Percentiles rank a stretch among this genome's conserved stretches.
Conservation (phyloP, 1,140 invertebrate genomes). For the Piezodorus guildinii region DNA sequence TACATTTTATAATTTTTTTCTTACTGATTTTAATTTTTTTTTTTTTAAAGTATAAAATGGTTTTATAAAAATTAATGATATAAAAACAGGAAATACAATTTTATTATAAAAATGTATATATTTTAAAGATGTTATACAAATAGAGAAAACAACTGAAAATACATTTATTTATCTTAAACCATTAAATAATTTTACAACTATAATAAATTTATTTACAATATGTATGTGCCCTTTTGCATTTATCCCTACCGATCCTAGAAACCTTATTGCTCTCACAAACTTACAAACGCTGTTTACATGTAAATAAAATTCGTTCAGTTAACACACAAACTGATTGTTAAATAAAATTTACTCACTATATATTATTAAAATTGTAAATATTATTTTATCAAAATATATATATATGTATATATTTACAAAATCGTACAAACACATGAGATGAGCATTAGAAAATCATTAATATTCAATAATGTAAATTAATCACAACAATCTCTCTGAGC, state of each 20-base stretch:
- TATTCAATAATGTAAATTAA: conserved; percentile 4
- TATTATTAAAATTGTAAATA: conserved; percentile 13
- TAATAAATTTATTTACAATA: conserved; percentile 13
- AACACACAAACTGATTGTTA: conserved; percentile 14
- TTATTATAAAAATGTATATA: conserved; percentile 14
- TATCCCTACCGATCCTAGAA: conserved; percentile 1
- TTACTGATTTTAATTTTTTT: no score
- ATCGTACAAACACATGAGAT: conserved; percentile 13
- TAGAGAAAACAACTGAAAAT: conserved; percentile 15
- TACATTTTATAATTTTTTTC: no score
- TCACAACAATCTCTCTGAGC: background rate
- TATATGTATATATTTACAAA: conserved; percentile 13
- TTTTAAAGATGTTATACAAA: conserved; percentile 13
- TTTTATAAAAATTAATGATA: background rate
- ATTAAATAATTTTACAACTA: conserved; percentile 15
- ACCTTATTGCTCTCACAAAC: conserved; percentile 14
- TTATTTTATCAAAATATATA: conserved; percentile 16
- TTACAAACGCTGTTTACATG: background rate
- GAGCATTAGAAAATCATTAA: conserved; percentile 11
- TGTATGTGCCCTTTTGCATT: conserved; percentile 2
- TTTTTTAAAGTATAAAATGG: no score
- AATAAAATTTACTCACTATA: conserved; percentile 6
- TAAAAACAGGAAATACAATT: background rate
- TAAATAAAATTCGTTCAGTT: conserved; percentile 10
- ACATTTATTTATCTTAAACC: conserved; percentile 4